Conservation (phyloP, 1,140 invertebrate species). For the Lordiphosa stackelbergi region DNA sequence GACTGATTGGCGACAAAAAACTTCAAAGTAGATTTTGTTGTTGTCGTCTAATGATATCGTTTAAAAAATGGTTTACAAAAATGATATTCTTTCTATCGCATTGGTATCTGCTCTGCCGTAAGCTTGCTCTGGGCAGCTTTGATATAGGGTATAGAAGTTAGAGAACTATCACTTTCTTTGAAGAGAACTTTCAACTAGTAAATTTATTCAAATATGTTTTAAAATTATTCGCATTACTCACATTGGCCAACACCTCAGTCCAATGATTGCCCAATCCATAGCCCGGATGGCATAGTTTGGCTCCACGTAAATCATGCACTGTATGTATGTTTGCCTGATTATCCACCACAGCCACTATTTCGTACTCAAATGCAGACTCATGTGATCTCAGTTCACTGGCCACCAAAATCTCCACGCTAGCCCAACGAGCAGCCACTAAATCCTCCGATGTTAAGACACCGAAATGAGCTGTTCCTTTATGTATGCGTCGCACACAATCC, state of each 20-base stretch:
- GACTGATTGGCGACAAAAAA: too few relatives aligned
- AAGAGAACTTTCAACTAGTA: too few relatives aligned
- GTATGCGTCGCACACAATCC: constrained; percentile 86
- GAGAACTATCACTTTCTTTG: too few relatives aligned
- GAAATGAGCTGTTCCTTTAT: constrained; percentile 86
- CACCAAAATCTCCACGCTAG: constrained; percentile 82
- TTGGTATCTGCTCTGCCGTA: too few relatives aligned
- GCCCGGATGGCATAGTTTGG: constrained; percentile 86
- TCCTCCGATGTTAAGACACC: constrained; percentile 90
- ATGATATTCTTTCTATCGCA: too few relatives aligned
- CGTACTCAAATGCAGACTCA: constrained; percentile 80
- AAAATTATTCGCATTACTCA: constrained; percentile 68
- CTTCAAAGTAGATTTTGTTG: too few relatives aligned
- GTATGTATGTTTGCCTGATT: constrained; percentile 78
- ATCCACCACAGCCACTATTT: constrained; percentile 84
- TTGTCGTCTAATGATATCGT: too few relatives aligned
- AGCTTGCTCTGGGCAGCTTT: too few relatives aligned
- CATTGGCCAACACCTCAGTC: constrained; percentile 83
- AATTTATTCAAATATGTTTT: too few relatives aligned
- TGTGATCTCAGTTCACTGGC: constrained; percentile 83
- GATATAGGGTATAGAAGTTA: too few relatives aligned
- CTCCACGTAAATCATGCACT: constrained; percentile 81
- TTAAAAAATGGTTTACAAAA: too few relatives aligned
- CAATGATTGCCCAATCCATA: constrained; percentile 82
- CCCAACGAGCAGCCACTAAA: constrained; percentile 84